These are phyloP conservation scores for Myiozetetes cayanensis DNA, from an alignment of 2,113 vertebrate species.

Conservation along the genomic window DNA sequence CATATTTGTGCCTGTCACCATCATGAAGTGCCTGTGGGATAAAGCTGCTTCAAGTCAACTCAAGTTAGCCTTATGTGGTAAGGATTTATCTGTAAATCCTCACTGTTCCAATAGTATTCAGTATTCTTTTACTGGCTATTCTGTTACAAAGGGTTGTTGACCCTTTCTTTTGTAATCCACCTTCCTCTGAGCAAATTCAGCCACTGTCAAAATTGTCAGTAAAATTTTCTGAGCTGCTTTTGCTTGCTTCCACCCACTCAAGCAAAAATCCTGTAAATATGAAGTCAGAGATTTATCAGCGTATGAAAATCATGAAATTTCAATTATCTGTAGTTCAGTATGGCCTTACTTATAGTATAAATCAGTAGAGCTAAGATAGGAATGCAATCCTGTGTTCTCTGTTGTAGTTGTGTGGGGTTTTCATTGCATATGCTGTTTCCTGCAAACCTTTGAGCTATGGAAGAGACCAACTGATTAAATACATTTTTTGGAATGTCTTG, in stretches of 20 bases:
- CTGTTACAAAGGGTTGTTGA: not conserved
- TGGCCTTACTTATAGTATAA: not conserved
- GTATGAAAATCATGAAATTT: not conserved
- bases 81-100: not conserved
- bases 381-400: not conserved
- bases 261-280: not conserved
- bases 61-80: not conserved
- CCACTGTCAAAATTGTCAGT: not conserved
- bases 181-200: not conserved
- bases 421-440: not conserved
- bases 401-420: not conserved
- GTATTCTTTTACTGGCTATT: not conserved
- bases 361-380: not conserved
- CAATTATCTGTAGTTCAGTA: not conserved
- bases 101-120: not conserved
- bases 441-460: not conserved
- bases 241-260: not conserved
- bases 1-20: not conserved
- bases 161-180: not conserved
- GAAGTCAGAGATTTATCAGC: not conserved
- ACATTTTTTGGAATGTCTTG: not conserved
- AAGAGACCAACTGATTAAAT: not conserved
- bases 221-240: not conserved
- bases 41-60: constrained; percentile 3
- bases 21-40: not conserved